Evolutionary conservation across 2,113 vertebrate species (phyloP), one percentile per base, ranked within the genome.

Genomic region (Emberiza fucata): DNA sequence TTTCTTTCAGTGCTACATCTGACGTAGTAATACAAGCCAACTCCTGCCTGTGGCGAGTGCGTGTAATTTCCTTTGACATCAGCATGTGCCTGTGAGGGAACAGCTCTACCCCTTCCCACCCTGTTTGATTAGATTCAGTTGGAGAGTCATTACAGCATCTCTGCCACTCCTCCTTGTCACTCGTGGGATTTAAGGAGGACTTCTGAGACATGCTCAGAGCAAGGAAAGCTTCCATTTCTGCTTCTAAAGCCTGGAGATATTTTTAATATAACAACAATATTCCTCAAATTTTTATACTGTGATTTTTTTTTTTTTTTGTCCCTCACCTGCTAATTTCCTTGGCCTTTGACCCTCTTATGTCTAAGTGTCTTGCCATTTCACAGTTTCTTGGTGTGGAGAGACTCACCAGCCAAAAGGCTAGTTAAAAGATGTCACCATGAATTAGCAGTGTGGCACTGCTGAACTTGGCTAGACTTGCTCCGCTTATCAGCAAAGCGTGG

Each of bases 61-160:
- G 0, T 89, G 87, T 82, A 63, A 93, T 96, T 96, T 95, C 94
- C 93, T 91, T 95, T 91, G 84, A 88, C 93, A 95, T 94, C 92
- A 90, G 85, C 1, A 1, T 77, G 65, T 80, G 93, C 51, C 81
- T 92, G 72, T 71, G 71, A 88, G 93, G 81, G 82, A 81, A 33
- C 90, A 83, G 76, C 76, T 95, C 88, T 81, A 29, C 61, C 47
- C 92, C 81, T 91, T 88, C 87, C 92, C 92, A 86, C 88, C 90
- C 85, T 35, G 9, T 75, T 80, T 86, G 82, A 94, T 81, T 71
- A 81, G 88, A 78, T 78, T 28, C 40, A 54, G 56, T 77, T 31
- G 63, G 66, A 39, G 68, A 95, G 31, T 92, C 47, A 48, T 92
- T 90, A 70, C 81, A 86, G 61, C 25, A 78, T 93, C 64, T 56